Conservation (phyloP, 2,888 invertebrate species). For the Frankliniella fusca region DNA sequence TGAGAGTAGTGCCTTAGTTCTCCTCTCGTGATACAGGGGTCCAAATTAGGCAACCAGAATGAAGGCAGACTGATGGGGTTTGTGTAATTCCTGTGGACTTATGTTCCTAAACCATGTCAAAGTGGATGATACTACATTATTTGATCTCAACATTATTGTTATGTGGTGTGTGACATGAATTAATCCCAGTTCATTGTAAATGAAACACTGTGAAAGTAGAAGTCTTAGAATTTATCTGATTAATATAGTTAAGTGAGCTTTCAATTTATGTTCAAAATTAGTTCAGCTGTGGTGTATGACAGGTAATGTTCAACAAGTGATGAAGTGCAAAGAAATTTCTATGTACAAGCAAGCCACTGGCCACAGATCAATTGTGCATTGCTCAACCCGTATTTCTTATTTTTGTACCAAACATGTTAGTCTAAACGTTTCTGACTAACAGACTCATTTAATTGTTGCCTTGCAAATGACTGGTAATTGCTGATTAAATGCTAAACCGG, state of each 20-base stretch:
- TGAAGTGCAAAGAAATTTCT: neutral
- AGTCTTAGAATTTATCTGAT: neutral
- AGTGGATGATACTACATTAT: conserved; percentile 1
- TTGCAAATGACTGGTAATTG: conserved; percentile 3
- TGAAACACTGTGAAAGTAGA: conserved; percentile 2
- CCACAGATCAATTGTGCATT: conserved; percentile 21
- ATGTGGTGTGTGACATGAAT: conserved; percentile 21
- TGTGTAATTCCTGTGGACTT: neutral
- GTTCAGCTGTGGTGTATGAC: neutral
- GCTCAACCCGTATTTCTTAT: conserved; percentile 15
- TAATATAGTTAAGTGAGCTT: conserved; percentile 19
- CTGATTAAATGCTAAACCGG: neutral
- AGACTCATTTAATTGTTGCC: neutral
- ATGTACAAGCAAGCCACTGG: conserved; percentile 22
- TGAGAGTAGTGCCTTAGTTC: neutral
- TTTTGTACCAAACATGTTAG: neutral
- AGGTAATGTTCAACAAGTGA: neutral
- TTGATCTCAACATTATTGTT: conserved; percentile 11
- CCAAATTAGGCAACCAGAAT: neutral
- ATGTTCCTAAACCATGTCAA: conserved; percentile 23
- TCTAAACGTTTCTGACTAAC: neutral
- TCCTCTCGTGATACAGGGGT: neutral
- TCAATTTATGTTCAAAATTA: conserved; percentile 18
- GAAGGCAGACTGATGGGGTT: neutral
- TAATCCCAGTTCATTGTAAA: conserved; percentile 20